A percentile compares a stretch with the other conserved stretches of the same genome.
Conservation (phyloP, 2,797 vertebrate species). For the Xenentodon cancila region DNA sequence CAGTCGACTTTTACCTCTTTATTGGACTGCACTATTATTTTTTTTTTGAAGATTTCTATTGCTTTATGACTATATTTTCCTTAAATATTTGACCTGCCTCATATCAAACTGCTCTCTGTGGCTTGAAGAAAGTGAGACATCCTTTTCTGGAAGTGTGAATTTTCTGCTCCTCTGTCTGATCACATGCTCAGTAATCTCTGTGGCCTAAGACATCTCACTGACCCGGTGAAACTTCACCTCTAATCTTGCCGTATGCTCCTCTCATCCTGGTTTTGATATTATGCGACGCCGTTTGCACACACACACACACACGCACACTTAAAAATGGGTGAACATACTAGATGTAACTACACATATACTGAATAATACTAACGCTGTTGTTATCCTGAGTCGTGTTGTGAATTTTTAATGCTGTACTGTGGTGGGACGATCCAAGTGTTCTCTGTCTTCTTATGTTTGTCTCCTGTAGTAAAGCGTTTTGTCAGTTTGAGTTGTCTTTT, state of each 20-base stretch:
- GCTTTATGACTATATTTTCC: background rate
- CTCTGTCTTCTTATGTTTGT: background rate
- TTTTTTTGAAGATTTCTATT: background rate
- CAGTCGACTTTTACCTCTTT: background rate
- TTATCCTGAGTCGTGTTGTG: constrained; percentile 5
- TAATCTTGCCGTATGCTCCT: constrained; percentile 56
- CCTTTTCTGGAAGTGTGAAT: constrained; percentile 18
- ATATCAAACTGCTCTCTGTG: constrained; percentile 33
- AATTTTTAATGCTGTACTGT: background rate
- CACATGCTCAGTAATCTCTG: constrained; percentile 26
- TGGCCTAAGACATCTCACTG: constrained; percentile 45
- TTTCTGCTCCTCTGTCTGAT: constrained; percentile 29
- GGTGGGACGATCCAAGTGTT: background rate
- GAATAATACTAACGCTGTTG: constrained; percentile 29
- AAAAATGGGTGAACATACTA: constrained; percentile 3
- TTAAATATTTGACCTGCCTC: background rate
- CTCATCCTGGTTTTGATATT: constrained; percentile 40
- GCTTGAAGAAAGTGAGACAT: constrained; percentile 42
- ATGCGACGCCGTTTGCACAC: constrained; percentile 26
- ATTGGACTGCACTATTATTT: background rate
- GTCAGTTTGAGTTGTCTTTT: constrained; percentile 4
- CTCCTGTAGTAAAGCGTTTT: background rate
- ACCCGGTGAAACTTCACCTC: constrained; percentile 52
- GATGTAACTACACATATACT: background rate
- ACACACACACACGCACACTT: background rate